phyloP scores from a whole-genome alignment of 2,797 vertebrate genomes.

The Eptatretus atami region DNA sequence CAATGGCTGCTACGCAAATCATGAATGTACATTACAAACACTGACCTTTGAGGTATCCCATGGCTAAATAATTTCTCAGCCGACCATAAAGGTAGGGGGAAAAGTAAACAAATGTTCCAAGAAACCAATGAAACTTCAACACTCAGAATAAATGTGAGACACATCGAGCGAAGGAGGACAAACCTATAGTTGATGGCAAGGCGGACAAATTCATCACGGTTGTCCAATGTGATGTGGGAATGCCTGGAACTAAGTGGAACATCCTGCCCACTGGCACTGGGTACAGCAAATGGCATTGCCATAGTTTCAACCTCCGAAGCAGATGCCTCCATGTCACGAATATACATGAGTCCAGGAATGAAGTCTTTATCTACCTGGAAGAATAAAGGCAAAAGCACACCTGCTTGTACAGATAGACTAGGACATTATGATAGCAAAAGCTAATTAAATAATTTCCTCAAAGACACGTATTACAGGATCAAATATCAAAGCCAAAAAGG shows the following conservation, averaged over 20 bases:
- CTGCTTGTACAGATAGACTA: too few species aligned
- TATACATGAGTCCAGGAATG: conserved; percentile 94
- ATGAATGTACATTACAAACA: too few species aligned
- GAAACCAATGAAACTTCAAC: not conserved
- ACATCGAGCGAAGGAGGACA: too few species aligned
- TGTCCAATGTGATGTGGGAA: conserved; percentile 71
- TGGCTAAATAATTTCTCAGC: too few species aligned
- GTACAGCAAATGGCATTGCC: conserved; percentile 80
- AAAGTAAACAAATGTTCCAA: conserved; percentile 5
- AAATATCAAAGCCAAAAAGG: too few species aligned
- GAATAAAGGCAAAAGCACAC: not conserved
- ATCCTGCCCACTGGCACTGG: conserved; percentile 79
- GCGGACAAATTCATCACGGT: conserved; percentile 64
- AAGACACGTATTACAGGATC: too few species aligned
- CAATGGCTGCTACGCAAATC: too few species aligned
- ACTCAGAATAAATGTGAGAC: not conserved
- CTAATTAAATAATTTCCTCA: too few species aligned
- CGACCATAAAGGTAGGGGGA: not conserved
- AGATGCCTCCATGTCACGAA: conserved; percentile 78
- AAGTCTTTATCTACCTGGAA: conserved; percentile 89
- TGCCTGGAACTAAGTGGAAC: conserved; percentile 83
- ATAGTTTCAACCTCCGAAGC: conserved; percentile 88
- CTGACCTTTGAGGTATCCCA: too few species aligned
- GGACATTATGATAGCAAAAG: too few species aligned
- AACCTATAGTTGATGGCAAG: conserved; percentile 89